Evolutionary conservation across 1,140 invertebrate species (phyloP).

Genomic region (Anthonomus grandis): DNA sequence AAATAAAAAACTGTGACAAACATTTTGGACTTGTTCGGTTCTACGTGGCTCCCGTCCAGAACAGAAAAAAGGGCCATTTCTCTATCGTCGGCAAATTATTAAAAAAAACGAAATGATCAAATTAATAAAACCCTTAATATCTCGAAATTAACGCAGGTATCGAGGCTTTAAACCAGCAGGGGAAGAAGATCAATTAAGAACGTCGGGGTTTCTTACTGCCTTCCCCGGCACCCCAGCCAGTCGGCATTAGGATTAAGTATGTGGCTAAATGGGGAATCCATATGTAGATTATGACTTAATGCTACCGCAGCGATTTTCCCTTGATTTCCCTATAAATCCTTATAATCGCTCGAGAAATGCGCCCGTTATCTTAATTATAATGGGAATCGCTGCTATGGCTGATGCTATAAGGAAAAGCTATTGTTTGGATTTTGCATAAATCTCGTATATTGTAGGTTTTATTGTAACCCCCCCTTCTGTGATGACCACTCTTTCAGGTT

Average conservation of each 20-base stretch:
- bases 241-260: constrained; percentile 42
- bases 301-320: constrained; percentile 28
- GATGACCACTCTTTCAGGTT: too few relatives aligned
- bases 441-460: too few relatives aligned
- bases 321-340: constrained; percentile 27
- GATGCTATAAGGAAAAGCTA: constrained; percentile 15
- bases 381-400: constrained; percentile 19
- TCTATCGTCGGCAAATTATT: too few relatives aligned
- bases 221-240: too few relatives aligned
- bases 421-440: constrained; percentile 8
- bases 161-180: constrained; percentile 23
- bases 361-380: constrained; percentile 25
- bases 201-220: constrained; percentile 23
- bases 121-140: too few relatives aligned
- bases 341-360: constrained; percentile 23
- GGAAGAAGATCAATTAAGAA: constrained; percentile 36
- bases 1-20: too few relatives aligned
- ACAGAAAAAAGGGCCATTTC: too few relatives aligned
- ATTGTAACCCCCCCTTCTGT: too few relatives aligned
- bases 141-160: constrained; percentile 10
- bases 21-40: too few relatives aligned
- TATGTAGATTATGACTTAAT: constrained; percentile 42
- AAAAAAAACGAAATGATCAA: too few relatives aligned
- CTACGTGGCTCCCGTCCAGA: too few relatives aligned
- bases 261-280: constrained; percentile 43